Percentiles rank a stretch among this genome's conserved stretches.
phyloP scores from a whole-genome alignment of 2,797 vertebrate genomes.

The Hypotaenidia philippensis region DNA sequence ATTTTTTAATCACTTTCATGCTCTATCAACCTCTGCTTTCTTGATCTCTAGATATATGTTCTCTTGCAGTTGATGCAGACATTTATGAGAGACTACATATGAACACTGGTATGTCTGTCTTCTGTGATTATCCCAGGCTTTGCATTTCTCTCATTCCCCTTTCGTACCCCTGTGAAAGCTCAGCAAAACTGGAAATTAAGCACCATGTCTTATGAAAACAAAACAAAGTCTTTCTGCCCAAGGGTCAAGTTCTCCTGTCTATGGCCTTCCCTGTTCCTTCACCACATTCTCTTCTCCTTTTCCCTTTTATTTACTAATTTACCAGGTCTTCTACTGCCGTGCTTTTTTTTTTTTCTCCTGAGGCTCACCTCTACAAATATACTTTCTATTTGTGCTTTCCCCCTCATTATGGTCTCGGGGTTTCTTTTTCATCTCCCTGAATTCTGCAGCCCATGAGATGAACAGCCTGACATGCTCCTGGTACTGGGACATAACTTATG shows the following conservation, averaged over 20 bases:
- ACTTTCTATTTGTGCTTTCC: background rate
- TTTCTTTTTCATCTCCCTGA: background rate
- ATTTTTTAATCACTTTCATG: background rate
- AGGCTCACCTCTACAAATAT: background rate
- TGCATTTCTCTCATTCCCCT: background rate
- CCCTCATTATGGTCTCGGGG: background rate
- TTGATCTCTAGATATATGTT: background rate
- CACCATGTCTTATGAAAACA: background rate
- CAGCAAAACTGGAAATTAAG: background rate
- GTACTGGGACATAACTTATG: background rate
- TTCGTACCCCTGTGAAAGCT: background rate
- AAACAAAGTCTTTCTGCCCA: background rate
- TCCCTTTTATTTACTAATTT: background rate
- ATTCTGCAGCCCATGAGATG: background rate
- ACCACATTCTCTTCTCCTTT: background rate
- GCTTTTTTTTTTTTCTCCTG: background rate
- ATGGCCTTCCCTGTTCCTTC: background rate
- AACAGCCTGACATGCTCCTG: background rate
- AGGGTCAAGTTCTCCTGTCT: background rate
- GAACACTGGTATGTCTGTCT: background rate
- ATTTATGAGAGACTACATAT: background rate
- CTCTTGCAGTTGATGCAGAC: background rate
- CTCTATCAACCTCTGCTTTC: background rate
- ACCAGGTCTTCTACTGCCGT: background rate
- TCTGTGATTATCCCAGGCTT: background rate